These are phyloP conservation scores for Brachypalpus laphriformis DNA, from an alignment of 2,888 invertebrate species.

Conservation along the genomic window DNA sequence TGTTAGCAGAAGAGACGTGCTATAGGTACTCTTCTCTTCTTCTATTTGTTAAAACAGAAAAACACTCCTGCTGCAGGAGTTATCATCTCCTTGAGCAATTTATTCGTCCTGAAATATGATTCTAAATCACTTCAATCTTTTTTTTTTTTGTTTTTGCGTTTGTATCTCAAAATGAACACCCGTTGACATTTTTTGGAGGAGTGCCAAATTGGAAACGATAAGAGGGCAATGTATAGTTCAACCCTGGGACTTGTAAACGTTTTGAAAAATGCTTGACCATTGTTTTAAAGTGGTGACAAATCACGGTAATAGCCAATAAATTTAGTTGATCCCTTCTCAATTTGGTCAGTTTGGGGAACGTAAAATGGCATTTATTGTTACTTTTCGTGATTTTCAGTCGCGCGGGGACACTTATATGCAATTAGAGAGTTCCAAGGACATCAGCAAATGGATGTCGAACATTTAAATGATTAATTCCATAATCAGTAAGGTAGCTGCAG, in stretches of 20 bases:
- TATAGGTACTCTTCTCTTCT: background rate
- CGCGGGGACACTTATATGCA: background rate
- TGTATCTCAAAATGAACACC: constrained; percentile 26
- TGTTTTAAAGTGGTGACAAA: constrained; percentile 29
- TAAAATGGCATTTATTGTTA: background rate
- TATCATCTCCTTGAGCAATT: constrained; percentile 12
- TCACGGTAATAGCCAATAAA: constrained; percentile 47
- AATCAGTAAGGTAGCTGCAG: background rate
- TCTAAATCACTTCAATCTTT: constrained; percentile 11
- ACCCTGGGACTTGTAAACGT: background rate
- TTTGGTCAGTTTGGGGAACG: background rate
- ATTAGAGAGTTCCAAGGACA: constrained; percentile 1
- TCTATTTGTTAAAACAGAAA: background rate
- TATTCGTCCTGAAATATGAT: constrained; percentile 21
- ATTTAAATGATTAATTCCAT: constrained; percentile 46
- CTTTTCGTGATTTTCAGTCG: background rate
- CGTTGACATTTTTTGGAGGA: constrained; percentile 37
- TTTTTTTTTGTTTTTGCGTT: too few relatives aligned
- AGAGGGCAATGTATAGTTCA: background rate
- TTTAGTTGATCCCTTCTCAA: constrained; percentile 5
- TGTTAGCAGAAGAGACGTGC: background rate
- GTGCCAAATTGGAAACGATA: constrained; percentile 41
- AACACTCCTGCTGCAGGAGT: background rate
- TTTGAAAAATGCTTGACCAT: constrained; percentile 26
- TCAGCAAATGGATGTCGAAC: constrained; percentile 18